phyloP scores from a whole-genome alignment of 2,113 vertebrate genomes.

The Macrotus californicus region DNA sequence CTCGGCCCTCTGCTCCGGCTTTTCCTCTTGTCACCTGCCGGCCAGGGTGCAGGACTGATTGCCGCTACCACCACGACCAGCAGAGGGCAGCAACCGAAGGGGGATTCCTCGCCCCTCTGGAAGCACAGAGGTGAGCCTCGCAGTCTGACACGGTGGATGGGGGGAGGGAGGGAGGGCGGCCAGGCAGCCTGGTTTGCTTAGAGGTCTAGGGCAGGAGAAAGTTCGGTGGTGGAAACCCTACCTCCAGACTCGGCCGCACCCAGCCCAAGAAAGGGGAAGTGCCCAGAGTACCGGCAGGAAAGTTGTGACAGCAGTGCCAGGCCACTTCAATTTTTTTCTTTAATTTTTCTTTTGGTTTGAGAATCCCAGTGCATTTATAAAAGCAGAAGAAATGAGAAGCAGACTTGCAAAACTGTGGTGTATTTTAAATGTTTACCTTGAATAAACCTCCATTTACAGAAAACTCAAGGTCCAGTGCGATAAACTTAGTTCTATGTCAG shows the following conservation, averaged over 20 bases:
- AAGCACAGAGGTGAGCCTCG: too few relatives aligned
- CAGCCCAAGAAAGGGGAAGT: not conserved
- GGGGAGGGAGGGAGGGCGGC: not conserved
- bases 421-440: not conserved
- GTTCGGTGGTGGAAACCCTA: not conserved
- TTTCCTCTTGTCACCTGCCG: not conserved
- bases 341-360: not conserved
- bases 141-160: too few relatives aligned
- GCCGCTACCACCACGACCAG: not conserved
- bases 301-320: not conserved
- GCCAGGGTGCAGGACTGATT: not conserved
- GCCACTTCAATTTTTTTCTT: not conserved
- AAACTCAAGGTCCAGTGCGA: not conserved
- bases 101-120: rapidly evolving
- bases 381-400: conserved; percentile 27
- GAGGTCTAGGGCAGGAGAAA: not conserved
- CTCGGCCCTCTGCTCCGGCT: not conserved
- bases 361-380: not conserved
- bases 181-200: too few relatives aligned
- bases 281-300: not conserved
- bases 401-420: not conserved
- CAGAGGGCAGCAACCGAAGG: not conserved
- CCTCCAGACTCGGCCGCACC: too few relatives aligned
- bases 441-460: not conserved
- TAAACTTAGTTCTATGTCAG: not conserved